A percentile compares a stretch with the other conserved stretches of the same genome.
phyloP scores from a whole-genome alignment of 2,113 vertebrate species.

The Upupa epops region DNA sequence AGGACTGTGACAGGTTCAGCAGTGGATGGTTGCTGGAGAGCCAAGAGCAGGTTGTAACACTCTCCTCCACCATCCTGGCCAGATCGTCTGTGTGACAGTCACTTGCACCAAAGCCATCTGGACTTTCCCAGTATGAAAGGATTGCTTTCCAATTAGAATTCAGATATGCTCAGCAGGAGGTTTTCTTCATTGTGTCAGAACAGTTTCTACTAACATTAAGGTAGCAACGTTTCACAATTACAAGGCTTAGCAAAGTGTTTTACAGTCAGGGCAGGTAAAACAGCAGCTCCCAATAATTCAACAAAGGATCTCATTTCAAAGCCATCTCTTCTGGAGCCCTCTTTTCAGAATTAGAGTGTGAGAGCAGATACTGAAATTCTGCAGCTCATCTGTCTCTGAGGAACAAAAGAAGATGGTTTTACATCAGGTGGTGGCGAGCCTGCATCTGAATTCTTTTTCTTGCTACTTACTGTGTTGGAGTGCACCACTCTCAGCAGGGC shows the following conservation, averaged over 20 bases:
- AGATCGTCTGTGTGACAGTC: not conserved
- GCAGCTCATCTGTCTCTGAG: not conserved
- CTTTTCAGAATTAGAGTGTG: not conserved
- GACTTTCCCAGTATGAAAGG: not conserved
- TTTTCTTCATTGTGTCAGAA: not conserved
- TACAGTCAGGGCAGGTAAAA: constrained; percentile 18
- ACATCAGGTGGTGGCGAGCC: not conserved
- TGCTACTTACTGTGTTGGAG: no score
- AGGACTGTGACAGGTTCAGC: not conserved
- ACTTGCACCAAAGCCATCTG: not conserved
- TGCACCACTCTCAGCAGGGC: no score
- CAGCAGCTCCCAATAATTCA: not conserved
- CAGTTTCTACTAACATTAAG: not conserved
- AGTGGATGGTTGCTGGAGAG: not conserved
- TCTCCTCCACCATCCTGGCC: not conserved
- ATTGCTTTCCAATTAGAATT: not conserved
- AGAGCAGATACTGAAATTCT: not conserved
- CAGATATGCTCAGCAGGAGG: not conserved
- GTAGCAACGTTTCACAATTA: not conserved
- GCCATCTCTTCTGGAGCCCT: not conserved
- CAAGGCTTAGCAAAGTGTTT: not conserved
- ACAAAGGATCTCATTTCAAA: constrained; percentile 13
- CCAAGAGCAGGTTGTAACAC: not conserved
- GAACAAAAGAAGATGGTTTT: constrained; percentile 17
- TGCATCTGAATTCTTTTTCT: not conserved